Base-by-base conservation (phyloP, 2,113 vertebrate species). In the Tapirus terrestris region DNA sequence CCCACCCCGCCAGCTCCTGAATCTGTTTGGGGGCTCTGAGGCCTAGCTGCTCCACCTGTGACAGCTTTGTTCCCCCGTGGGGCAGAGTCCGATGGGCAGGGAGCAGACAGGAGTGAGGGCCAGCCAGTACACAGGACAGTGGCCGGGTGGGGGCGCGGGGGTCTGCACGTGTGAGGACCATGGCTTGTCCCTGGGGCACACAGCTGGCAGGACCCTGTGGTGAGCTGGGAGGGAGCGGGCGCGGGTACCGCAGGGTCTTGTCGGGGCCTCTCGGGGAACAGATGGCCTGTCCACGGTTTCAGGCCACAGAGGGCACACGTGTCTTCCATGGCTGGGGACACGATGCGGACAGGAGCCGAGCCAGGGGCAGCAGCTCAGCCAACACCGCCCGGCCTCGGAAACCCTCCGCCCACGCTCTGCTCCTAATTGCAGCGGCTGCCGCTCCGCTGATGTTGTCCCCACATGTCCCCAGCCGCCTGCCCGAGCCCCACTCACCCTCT, bases 401-500 rank as follows among this genome's bases (percentile, higher is more conserved):
- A 6, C 67, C 77, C 0, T 0, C 18, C 0, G 29, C 48, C 68
- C 31, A 0, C 0, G 2, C 31, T 29, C 51, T 1, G n/a, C 89
- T 17, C 9, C 73, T 23, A 11, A 43, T 0, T 1, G 27, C 3
- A 4, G 20, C 1, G 43, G 58, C 67, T 6, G 17, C 2, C 7
- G 1, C 56, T 9, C 8, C 0, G 3, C 14, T 2, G 33, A 11
- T 20, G 1, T 53, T 11, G 16, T 1, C 9, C 13, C 73, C 68
- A 0, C 2, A 25, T 1, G 27, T 5, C 36, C 77, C 45, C 10
- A 0, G 21, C 68, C 9, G 0, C 16, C 27, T 0, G 0, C 58
- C 82, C 76, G 0, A 6, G 5, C 79, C 95, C 7, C 4, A 2
- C 98, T 98, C 95, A 99, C 99, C 99, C 99, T 99, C 81, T 99